Base-by-base conservation (phyloP, 2,113 vertebrate genomes). In the Myotis davidii region DNA sequence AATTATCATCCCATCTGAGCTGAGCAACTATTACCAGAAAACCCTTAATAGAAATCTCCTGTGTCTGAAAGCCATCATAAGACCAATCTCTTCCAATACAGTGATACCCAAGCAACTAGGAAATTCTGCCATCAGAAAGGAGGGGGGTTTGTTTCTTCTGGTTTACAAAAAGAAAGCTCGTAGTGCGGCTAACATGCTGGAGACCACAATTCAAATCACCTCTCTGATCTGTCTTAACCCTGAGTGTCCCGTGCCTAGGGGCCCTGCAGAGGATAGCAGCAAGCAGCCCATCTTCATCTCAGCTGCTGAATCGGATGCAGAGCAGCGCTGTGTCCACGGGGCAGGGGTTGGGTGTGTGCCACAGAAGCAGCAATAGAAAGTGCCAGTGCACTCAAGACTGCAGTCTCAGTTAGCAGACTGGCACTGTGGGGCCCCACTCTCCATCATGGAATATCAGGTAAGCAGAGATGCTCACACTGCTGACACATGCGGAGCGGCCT, bases 1-100 rank as follows among this genome's bases (percentile, higher is more conserved):
- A 77, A 20, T 73, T 83, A 78, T 34, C 59, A 67, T 20, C 17
- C 74, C 69, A 69, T 70, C 21, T 39, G 59, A 96, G n/a, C 76
- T 79, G 37, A 97, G 48, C 72, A 37, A 74, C 6, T 50, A 20
- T 32, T 67, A 90, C 52, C 27, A 74, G 87, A 45, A 83, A 93
- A 72, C 42, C 25, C 69, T 67, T 59, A 72, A 82, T n/a, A 34
- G 65, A 85, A 83, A 93, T 11, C 21, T 34, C 32, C 65, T 64
- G 54, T 72, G 67, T 70, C 39, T 12, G 13, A 65, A 70, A 85
- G 54, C n/a, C n/a, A 12, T 65, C 3, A 0, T 1, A 78, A 86
- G 16, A 65, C n/a, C 6, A 39, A 45, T 74, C 76, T 34, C 67
- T 78, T 67, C 61, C 42, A 78, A 72, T 18, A 94, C 65, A 86